Evolutionary conservation across 2,113 vertebrate species (phyloP), one percentile per base, ranked within the genome.

Genomic region (Scomber scombrus): DNA sequence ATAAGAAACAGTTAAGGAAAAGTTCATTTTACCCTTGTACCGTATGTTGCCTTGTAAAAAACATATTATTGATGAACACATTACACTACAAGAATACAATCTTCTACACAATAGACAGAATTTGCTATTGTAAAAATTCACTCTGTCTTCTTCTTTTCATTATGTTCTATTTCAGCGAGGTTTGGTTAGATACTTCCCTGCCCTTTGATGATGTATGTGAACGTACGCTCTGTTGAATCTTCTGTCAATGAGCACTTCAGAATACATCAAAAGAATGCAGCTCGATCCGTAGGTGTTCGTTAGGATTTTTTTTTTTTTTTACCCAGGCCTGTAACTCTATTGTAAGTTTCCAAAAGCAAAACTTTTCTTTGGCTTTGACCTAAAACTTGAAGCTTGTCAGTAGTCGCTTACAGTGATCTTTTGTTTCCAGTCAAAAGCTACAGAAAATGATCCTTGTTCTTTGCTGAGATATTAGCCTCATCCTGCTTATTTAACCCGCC

Each of bases 221-320:
- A 72, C 19, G 46, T 18, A 13, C 51, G 6, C 45, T 23, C 61
- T 52, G 66, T 68, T 52, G 51, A 77, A 62, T 50, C 80, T 47
- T 62, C 49, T 71, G 64, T 65, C 45, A 78, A n/a, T 51, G 26
- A 85, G 43, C 54, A n/a, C 55, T 81, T 80, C 62, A 60, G 51
- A 78, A 31, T 6, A 75, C 62, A 71, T 75, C 43, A 23, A n/a
- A n/a, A 58, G 46, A 14, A 26, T 9, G 5, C 57, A n/a, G 69
- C 71, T 83, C 15, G 0, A 70, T 68, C 74, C 81, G 57, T 43
- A 51, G 23, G n/a, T 56, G 58, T 88, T 91, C 69, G 81, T 81
- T 75, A 68, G 47, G 50, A 14, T 21, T 21, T 31, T 47, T 72
- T 69, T 54, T 31, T 11, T 6, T 40, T 40, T 40, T 40, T 40